Evolutionary conservation across 1,140 invertebrate species (phyloP).

Genomic region (Medauroidea extradentata): DNA sequence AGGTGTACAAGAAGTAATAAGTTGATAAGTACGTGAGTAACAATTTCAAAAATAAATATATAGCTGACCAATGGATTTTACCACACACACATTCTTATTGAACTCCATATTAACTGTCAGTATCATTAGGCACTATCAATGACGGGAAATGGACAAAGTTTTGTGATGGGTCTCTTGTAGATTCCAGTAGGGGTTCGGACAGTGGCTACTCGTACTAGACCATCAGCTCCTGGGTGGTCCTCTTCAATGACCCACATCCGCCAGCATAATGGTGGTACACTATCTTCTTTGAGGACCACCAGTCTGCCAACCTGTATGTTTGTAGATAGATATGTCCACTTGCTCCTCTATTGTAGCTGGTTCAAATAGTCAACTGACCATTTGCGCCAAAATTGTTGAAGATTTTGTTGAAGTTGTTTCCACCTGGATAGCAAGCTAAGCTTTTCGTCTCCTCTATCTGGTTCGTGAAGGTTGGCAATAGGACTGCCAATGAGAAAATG

Average conservation of each 20-base stretch:
- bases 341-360: slow-evolving; percentile 27
- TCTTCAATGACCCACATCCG: slow-evolving; percentile 32
- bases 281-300: slow-evolving; percentile 36
- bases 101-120: too few species aligned
- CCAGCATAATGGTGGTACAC: slow-evolving; percentile 38
- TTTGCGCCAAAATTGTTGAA: too few species aligned
- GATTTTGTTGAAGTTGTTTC: too few species aligned
- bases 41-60: too few species aligned
- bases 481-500: slow-evolving; percentile 28
- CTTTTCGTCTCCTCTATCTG: slow-evolving; percentile 1
- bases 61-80: too few species aligned
- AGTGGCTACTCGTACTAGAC: slow-evolving; percentile 35
- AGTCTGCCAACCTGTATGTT: slow-evolving; percentile 14
- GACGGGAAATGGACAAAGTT: slow-evolving; percentile 17
- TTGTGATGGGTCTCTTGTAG: slow-evolving; percentile 20
- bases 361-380: too few species aligned
- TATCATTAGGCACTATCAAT: too few species aligned
- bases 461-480: slow-evolving; percentile 17
- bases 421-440: too few species aligned
- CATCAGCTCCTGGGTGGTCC: slow-evolving; percentile 36
- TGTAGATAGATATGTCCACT: slow-evolving; percentile 19
- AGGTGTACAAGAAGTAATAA: too few species aligned
- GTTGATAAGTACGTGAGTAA: too few species aligned
- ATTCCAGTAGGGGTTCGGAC: slow-evolving; percentile 27
- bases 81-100: too few species aligned